Evolutionary conservation across 1,140 invertebrate species (phyloP).

Genomic region (Drosophila quadrilineata): DNA sequence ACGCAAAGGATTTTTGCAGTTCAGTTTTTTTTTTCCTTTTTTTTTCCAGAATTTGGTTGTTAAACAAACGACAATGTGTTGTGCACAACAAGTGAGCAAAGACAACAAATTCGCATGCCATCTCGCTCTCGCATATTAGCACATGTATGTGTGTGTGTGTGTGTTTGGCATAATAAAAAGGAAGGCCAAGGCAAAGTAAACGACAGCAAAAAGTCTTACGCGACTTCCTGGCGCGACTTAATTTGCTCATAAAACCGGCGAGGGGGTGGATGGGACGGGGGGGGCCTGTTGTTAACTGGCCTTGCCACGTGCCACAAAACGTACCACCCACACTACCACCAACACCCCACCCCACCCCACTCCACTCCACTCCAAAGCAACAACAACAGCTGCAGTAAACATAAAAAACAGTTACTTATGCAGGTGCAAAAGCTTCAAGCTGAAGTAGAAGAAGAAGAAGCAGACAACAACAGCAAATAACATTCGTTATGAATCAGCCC

Average conservation of each 20-base stretch:
- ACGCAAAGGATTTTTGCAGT: constrained; percentile 67
- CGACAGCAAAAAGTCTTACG: constrained; percentile 18
- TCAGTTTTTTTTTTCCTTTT: neutral
- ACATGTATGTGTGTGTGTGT: constrained; percentile 12
- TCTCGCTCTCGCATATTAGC: neutral
- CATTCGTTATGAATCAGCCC: constrained; percentile 36
- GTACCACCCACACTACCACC: neutral
- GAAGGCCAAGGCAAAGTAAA: constrained; percentile 12
- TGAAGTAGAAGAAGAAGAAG: constrained; percentile 11
- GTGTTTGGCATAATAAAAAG: constrained; percentile 35
- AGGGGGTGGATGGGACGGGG: neutral
- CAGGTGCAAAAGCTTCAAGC: constrained; percentile 51
- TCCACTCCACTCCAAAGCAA: neutral
- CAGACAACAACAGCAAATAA: too few species aligned
- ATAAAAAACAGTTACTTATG: constrained; percentile 17
- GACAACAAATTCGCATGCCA: constrained; percentile 12
- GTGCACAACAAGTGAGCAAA: constrained; percentile 36
- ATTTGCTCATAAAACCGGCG: constrained; percentile 48
- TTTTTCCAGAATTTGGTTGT: constrained; percentile 34
- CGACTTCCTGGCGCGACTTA: constrained; percentile 66
- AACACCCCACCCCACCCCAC: neutral
- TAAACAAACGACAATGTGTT: constrained; percentile 37
- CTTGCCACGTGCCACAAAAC: constrained; percentile 53
- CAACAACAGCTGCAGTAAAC: constrained; percentile 37
- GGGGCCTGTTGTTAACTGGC: constrained; percentile 22